Evolutionary conservation across 2,797 vertebrate species (phyloP).

Genomic region (Catamblyrhynchus diadema): DNA sequence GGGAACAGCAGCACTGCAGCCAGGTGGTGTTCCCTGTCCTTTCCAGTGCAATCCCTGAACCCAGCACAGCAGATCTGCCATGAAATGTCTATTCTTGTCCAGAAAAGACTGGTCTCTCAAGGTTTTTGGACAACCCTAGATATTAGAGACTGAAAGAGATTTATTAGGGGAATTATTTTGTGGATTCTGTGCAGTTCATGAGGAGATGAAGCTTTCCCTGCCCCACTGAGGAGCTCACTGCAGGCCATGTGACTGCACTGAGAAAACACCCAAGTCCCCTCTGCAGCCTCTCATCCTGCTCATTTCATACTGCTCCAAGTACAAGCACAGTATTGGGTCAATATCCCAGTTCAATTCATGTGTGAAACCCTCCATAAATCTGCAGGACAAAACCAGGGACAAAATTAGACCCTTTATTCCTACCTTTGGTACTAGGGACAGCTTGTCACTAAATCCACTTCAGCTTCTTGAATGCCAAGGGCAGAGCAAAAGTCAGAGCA

Average conservation of each 20-base stretch:
- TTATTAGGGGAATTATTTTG: conserved; percentile 2
- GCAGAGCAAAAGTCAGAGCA: neutral
- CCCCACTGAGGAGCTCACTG: neutral
- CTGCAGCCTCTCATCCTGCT: neutral
- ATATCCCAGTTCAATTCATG: neutral
- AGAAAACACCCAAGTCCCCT: neutral
- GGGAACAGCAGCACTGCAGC: neutral
- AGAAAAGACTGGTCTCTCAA: neutral
- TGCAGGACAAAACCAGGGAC: neutral
- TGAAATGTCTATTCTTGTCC: neutral
- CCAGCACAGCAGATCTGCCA: neutral
- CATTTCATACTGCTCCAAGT: neutral
- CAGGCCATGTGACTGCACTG: neutral
- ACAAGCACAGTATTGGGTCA: neutral
- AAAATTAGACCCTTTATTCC: neutral
- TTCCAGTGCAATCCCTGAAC: neutral
- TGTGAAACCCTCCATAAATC: neutral
- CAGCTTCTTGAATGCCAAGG: neutral
- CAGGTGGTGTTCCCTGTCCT: neutral
- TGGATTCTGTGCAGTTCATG: neutral
- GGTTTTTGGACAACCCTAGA: neutral
- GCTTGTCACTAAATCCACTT: neutral
- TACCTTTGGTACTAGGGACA: neutral
- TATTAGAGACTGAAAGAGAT: neutral
- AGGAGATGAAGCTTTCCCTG: neutral